Conservation (phyloP, 2,888 invertebrate genomes). For the Antheraea yamamai region DNA sequence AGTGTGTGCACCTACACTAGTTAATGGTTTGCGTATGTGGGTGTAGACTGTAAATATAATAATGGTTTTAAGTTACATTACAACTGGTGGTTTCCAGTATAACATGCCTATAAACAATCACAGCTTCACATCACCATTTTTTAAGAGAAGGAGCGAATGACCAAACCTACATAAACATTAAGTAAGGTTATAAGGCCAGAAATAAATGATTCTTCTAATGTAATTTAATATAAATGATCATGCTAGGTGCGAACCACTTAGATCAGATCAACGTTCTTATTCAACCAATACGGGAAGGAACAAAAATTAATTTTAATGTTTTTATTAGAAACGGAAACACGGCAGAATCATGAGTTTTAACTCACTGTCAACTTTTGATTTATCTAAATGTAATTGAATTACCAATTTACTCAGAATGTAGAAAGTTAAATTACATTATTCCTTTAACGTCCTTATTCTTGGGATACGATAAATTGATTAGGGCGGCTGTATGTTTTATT, state of each 20-base stretch:
- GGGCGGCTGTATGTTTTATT: background rate
- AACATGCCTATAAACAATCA: background rate
- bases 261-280: background rate
- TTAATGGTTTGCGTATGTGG: no score
- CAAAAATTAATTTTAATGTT: background rate
- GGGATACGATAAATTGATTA: background rate
- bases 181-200: background rate
- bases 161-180: background rate
- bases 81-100: no score
- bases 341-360: background rate
- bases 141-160: background rate
- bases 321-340: background rate
- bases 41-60: no score
- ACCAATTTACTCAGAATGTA: background rate
- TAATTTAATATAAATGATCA: no score
- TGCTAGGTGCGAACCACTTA: no score
- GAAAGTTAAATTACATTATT: slow-evolving; percentile 5
- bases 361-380: background rate
- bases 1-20: no score
- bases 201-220: background rate
- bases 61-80: no score
- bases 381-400: background rate
- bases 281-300: background rate
- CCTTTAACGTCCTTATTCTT: background rate
- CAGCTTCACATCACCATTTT: background rate